Base-by-base conservation (phyloP, 2,888 invertebrate genomes). In the Pterostichus madidus region DNA sequence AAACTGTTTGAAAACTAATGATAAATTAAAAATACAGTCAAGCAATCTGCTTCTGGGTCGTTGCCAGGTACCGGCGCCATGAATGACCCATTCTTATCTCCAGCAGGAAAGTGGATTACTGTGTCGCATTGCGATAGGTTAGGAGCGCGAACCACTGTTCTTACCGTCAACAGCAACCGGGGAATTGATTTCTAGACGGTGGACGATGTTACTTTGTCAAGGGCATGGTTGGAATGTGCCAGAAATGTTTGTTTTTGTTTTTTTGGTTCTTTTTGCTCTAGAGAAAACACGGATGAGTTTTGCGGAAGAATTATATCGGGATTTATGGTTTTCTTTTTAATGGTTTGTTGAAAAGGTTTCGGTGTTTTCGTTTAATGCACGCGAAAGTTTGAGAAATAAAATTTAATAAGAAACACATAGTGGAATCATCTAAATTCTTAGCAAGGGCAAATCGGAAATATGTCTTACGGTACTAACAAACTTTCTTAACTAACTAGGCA, bases 51-150 rank as follows among this genome's bases (percentile, higher is more conserved):
- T 24, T 24, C 24, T 39, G 39, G 5, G 1, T 39, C 39, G 39
- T 3, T 39, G 24, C 39, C 5, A 39, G 39, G 7, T 7, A 17
- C 15, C 53, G 53, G 8, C 53, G 17, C 13, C 13, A 53, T 17
- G n/a, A 53, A 15, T 17, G 53, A 6, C 53, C 13, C 6, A 39
- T 39, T 53, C 13, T 53, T 53, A 53, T 53, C 53, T 11, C 2
- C 31, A 31, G 11, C 1, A 5, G 31, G n/a, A 59, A 59, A 59
- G 32, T 59, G 31, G 59, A 59, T 53, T 53, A 59, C 24, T 59
- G 7, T 59, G 59, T 31, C 59, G 59, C 59, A 31, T 59, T 59
- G 59, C 59, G 59, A 59, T 59, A 59, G 59, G 59, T 59, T 59
- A 59, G 59, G 2, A 31, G 2, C 6, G 31, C 31, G 17, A 7